phyloP scores from a whole-genome alignment of 2,113 vertebrate genomes.

The Tenrec ecaudatus region DNA sequence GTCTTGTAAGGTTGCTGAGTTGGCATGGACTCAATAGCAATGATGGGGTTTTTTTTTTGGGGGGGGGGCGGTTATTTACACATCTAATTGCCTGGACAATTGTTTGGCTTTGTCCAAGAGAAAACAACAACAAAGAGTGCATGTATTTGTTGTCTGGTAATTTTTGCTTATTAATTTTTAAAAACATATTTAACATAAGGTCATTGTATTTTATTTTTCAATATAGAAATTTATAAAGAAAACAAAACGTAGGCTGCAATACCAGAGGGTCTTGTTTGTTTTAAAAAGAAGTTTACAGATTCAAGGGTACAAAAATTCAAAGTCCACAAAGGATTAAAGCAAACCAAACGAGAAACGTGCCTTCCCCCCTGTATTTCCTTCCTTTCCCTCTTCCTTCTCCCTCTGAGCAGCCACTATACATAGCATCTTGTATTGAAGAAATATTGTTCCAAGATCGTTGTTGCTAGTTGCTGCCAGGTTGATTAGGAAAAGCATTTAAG shows the following conservation, averaged over 20 bases:
- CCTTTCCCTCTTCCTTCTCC: not conserved
- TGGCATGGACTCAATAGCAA: too few relatives aligned
- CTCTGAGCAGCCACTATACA: not conserved
- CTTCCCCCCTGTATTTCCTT: not conserved
- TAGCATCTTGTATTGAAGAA: not conserved
- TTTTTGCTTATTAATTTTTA: slow-evolving; percentile 53
- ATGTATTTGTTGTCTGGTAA: not conserved
- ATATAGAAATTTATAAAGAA: slow-evolving; percentile 9
- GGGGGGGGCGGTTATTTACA: not conserved
- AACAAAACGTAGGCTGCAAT: not conserved
- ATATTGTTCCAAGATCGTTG: slow-evolving; percentile 35
- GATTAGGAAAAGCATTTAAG: not conserved
- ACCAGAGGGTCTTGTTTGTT: not conserved
- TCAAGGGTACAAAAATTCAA: not conserved
- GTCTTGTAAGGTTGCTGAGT: too few relatives aligned
- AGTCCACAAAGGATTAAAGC: not conserved
- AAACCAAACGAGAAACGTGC: not conserved
- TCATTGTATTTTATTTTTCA: slow-evolving; percentile 35
- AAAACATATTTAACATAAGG: not conserved
- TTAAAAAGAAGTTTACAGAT: slow-evolving; percentile 26
- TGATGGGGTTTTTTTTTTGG: too few relatives aligned
- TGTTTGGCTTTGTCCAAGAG: not conserved
- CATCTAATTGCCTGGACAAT: slow-evolving; percentile 64
- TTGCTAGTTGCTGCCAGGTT: not conserved
- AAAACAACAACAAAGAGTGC: not conserved